Percentiles rank a stretch among this genome's conserved stretches.
phyloP scores from a whole-genome alignment of 1,140 invertebrate genomes.

The Leptoteleia sp. region DNA sequence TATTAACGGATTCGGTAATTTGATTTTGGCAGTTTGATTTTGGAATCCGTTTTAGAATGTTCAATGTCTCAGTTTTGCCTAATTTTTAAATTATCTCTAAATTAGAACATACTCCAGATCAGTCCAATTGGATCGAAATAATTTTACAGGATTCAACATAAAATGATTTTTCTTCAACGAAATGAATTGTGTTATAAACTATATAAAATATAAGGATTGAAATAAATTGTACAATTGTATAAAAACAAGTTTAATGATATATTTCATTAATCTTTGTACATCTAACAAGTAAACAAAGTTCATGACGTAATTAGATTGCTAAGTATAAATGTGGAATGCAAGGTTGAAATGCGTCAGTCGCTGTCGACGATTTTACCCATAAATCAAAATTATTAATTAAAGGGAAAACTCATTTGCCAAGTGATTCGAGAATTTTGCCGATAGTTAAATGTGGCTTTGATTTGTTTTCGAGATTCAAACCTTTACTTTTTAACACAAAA shows the following conservation, averaged over 20 bases:
- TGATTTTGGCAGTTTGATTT: too few species aligned
- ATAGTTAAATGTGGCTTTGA: too few species aligned
- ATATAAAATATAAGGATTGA: too few species aligned
- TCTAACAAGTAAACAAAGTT: slow-evolving; percentile 56
- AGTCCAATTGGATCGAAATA: too few species aligned
- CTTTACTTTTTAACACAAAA: slow-evolving; percentile 1
- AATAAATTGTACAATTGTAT: slow-evolving; percentile 7
- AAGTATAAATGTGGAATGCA: slow-evolving; percentile 44
- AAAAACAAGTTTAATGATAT: slow-evolving; percentile 49
- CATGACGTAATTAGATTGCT: slow-evolving; percentile 35
- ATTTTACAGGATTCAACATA: too few species aligned
- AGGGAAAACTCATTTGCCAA: neutral
- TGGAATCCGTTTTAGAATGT: too few species aligned
- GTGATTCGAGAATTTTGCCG: slow-evolving; percentile 8
- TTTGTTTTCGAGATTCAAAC: too few species aligned
- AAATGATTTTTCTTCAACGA: too few species aligned
- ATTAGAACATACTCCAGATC: too few species aligned
- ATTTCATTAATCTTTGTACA: slow-evolving; percentile 57
- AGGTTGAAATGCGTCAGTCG: slow-evolving; percentile 1
- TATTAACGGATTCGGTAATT: too few species aligned
- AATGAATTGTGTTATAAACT: slow-evolving; percentile 3
- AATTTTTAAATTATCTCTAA: too few species aligned
- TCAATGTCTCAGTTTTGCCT: too few species aligned
- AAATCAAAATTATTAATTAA: neutral
- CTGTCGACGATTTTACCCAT: neutral